Base-by-base conservation (phyloP, 2,888 invertebrate species). In the Aplocera efformata region DNA sequence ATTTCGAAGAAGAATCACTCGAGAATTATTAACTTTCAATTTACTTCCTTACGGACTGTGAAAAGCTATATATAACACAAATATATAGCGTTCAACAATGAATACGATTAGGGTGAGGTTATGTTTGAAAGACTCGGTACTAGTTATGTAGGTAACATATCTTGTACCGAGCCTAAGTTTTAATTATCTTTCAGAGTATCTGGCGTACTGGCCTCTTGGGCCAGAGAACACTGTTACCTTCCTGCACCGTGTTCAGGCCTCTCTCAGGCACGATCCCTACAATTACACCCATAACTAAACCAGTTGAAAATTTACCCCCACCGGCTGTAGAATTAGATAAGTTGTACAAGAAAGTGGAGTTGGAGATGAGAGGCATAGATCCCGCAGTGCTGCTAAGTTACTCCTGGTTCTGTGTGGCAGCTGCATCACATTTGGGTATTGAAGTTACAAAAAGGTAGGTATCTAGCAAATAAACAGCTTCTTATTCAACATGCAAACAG, bases 341-440 rank as follows among this genome's bases (percentile, higher is more conserved):
- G 74, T 86, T 98, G 24, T 98, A 92, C 66, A 94, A 94, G 77
- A 90, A 91, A 59, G 84, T 98, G 6, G 94, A 96, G 72, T 70
- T 98, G 42, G 98, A 98, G 86, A 90, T 97, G 58, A 91, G 94
- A 67, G 95, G 96, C 8, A 93, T 97, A 65, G 98, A 98, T 73
- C 92, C 92, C 1, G 94, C 94, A 0, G 97, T 98, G 0, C 77
- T 98, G 10, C 91, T 93, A 48, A 98, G 98, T 82, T 99, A 97
- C 72, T 92, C 93, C 7, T 92, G 92, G 89, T 98, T 97, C 83
- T 92, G 96, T 11, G 89, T 90, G 3, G 92, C 92, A 40, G 93
- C 97, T 21, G 97, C 97, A 0, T 89, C 91, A 24, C 92, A 97
- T 79, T 90, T 98, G 44, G 94, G 94, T 11, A 91, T 98, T 43